phyloP scores from a whole-genome alignment of 2,888 invertebrate species.

The Aleiodes leptofemur region DNA sequence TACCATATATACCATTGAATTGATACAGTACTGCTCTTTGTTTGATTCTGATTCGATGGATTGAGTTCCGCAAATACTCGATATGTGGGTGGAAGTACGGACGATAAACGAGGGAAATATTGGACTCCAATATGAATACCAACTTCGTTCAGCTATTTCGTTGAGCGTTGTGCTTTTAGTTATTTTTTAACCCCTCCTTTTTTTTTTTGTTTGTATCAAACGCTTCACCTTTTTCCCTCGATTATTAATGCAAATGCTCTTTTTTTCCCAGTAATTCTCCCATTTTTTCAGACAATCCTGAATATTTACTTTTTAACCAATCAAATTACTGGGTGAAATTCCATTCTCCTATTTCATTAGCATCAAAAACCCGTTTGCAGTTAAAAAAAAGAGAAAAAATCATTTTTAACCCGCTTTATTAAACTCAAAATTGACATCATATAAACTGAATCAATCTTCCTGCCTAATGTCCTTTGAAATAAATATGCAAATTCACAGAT shows the following conservation, averaged over 20 bases:
- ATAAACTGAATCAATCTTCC: too few species aligned
- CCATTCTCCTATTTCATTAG: too few species aligned
- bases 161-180: not conserved
- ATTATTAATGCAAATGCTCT: not conserved
- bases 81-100: slow-evolving; percentile 32
- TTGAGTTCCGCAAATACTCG: slow-evolving; percentile 50
- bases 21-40: slow-evolving; percentile 41
- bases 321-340: too few species aligned
- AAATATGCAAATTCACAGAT: slow-evolving; percentile 1
- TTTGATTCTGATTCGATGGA: slow-evolving; percentile 50
- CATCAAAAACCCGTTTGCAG: too few species aligned
- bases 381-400: too few species aligned
- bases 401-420: too few species aligned
- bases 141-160: slow-evolving; percentile 18
- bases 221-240: slow-evolving; percentile 10
- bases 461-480: not conserved
- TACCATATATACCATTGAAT: slow-evolving; percentile 26
- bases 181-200: slow-evolving; percentile 7
- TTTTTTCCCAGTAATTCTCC: too few species aligned
- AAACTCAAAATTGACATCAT: too few species aligned
- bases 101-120: slow-evolving; percentile 52
- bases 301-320: too few species aligned
- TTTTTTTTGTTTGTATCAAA: slow-evolving; percentile 9
- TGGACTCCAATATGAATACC: slow-evolving; percentile 31
- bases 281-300: too few species aligned